Percentiles rank a stretch among this genome's conserved stretches.
These are phyloP conservation scores for Thera britannica DNA, from an alignment of 2,888 invertebrate species.

Conservation along the genomic window DNA sequence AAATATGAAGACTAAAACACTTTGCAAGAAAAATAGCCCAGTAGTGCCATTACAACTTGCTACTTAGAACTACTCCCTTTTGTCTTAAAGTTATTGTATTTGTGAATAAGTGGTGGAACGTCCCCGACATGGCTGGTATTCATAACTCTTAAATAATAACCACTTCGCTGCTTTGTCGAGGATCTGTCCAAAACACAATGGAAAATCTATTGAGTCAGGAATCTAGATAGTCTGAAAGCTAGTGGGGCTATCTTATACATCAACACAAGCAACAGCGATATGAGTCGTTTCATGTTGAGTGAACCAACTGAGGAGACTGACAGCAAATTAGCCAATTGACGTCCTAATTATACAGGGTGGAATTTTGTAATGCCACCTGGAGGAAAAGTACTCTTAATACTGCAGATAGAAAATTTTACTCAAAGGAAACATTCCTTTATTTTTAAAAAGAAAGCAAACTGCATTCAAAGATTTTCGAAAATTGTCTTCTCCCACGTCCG, in stretches of 20 bases:
- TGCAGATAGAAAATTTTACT: too few species aligned
- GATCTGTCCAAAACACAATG: neutral
- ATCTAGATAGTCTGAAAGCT: neutral
- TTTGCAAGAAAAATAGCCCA: constrained; percentile 28
- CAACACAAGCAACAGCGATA: too few species aligned
- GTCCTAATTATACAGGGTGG: too few species aligned
- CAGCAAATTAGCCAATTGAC: too few species aligned
- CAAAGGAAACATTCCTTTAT: too few species aligned
- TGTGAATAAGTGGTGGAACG: constrained; percentile 21
- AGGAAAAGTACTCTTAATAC: too few species aligned
- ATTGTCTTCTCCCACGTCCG: too few species aligned
- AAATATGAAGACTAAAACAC: constrained; percentile 38
- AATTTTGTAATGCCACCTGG: too few species aligned
- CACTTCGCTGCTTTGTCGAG: neutral
- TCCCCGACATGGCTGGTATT: neutral
- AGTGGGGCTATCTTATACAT: neutral
- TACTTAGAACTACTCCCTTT: constrained; percentile 34
- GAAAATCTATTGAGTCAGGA: neutral
- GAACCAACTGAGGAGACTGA: too few species aligned
- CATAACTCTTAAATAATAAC: neutral
- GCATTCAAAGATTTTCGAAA: too few species aligned
- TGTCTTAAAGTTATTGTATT: constrained; percentile 29
- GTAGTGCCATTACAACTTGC: constrained; percentile 37
- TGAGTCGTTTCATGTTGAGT: too few species aligned
- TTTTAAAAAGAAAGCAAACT: too few species aligned